Conservation (phyloP, 2,113 vertebrate genomes). For the Dasyurus viverrinus region DNA sequence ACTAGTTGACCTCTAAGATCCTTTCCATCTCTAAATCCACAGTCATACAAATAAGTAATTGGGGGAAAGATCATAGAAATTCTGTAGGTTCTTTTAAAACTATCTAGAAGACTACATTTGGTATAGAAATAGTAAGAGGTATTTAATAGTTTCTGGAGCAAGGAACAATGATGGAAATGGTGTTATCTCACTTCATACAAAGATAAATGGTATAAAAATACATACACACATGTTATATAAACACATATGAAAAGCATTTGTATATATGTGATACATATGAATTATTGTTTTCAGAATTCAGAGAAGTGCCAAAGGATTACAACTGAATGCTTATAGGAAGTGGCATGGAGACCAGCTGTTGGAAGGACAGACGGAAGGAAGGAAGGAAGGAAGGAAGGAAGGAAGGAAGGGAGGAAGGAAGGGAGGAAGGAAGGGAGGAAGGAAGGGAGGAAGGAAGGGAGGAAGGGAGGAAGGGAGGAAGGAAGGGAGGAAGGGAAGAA, state of each 20-base stretch:
- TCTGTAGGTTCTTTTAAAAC: background rate
- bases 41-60: background rate
- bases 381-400: no score
- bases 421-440: no score
- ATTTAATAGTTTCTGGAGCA: background rate
- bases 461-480: no score
- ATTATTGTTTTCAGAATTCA: background rate
- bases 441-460: no score
- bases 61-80: background rate
- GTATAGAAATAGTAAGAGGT: no score
- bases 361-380: no score
- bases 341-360: no score
- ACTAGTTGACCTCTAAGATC: background rate
- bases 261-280: rapidly evolving
- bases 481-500: no score
- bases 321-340: no score
- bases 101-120: no score
- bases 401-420: no score
- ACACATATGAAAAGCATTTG: background rate
- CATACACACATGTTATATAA: background rate
- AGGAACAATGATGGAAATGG: background rate
- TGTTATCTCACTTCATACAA: background rate
- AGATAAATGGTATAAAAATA: background rate
- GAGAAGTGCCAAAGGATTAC: no score
- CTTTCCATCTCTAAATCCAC: background rate